A percentile compares a stretch with the other conserved stretches of the same genome.
phyloP scores from a whole-genome alignment of 2,797 vertebrate species.

The Chaetodon trifasciatus region DNA sequence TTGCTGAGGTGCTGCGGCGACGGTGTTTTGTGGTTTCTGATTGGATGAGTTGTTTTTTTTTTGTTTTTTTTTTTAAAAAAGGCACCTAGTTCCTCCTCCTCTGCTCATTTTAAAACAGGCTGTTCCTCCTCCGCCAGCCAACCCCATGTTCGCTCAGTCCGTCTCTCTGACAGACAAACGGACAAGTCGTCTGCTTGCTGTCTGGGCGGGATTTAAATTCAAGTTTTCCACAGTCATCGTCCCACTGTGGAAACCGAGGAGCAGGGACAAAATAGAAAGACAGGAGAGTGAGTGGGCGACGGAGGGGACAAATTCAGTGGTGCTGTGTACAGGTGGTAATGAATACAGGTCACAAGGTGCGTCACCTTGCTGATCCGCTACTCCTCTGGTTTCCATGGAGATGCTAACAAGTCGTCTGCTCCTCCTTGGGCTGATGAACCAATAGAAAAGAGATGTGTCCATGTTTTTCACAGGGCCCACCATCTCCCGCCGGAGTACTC shows the following conservation, averaged over 20 bases:
- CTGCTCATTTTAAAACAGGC: constrained; percentile 26
- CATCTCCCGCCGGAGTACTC: constrained; percentile 50
- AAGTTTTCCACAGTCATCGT: constrained; percentile 10
- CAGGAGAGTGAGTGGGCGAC: constrained; percentile 10
- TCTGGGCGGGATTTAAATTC: constrained; percentile 9
- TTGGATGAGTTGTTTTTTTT: constrained; percentile 26
- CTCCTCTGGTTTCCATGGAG: constrained; percentile 69
- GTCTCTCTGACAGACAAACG: constrained; percentile 32
- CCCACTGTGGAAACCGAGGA: constrained; percentile 40
- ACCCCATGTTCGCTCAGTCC: not conserved
- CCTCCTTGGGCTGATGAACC: constrained; percentile 50
- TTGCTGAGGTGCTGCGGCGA: constrained; percentile 76
- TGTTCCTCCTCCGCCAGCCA: constrained; percentile 1
- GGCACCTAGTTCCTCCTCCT: constrained; percentile 84
- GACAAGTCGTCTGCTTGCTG: constrained; percentile 71
- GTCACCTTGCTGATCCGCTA: constrained; percentile 36
- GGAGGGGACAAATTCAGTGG: constrained; percentile 40
- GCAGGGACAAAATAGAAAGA: constrained; percentile 38
- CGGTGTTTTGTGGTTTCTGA: constrained; percentile 63
- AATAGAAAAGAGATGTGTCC: constrained; percentile 46
- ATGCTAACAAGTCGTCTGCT: constrained; percentile 74
- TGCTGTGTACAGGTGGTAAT: constrained; percentile 60
- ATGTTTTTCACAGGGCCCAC: constrained; percentile 34
- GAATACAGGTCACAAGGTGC: constrained; percentile 31
- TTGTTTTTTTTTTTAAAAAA: constrained; percentile 69